phyloP scores from a whole-genome alignment of 2,113 vertebrate species.

The Cyanoliseus patagonus region DNA sequence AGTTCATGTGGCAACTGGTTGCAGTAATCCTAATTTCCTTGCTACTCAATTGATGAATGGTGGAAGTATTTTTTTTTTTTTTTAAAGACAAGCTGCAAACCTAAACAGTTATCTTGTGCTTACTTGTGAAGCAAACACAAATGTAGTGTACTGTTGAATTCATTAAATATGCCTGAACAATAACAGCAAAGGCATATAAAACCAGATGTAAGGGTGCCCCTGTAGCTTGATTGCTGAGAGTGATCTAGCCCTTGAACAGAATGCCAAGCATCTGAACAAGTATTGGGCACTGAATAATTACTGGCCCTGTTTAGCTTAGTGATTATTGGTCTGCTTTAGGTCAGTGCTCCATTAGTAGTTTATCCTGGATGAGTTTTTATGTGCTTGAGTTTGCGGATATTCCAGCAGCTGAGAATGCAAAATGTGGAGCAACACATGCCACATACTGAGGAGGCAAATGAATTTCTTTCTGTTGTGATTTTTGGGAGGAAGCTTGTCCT shows the following conservation, averaged over 20 bases:
- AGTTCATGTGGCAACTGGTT: neutral
- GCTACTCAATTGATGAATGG: neutral
- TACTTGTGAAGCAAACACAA: neutral
- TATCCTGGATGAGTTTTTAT: neutral
- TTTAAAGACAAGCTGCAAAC: neutral
- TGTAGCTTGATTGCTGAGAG: neutral
- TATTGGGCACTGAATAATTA: neutral
- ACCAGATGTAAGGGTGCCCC: neutral
- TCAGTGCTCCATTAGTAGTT: neutral
- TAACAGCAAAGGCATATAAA: neutral
- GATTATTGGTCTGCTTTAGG: neutral
- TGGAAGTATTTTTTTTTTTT: neutral
- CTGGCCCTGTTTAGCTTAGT: neutral
- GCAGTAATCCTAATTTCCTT: neutral
- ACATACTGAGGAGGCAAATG: neutral
- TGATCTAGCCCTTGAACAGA: neutral
- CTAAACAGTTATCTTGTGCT: neutral
- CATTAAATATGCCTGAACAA: neutral
- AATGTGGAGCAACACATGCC: neutral
- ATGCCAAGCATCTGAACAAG: neutral
- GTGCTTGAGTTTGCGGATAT: neutral
- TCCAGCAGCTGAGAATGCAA: neutral
- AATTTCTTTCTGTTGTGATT: neutral
- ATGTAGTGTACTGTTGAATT: neutral
- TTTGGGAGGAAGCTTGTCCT: neutral